A percentile compares a stretch with the other conserved stretches of the same genome.
Evolutionary conservation across 2,113 vertebrate genomes (phyloP).

Genomic region (Psophia crepitans): DNA sequence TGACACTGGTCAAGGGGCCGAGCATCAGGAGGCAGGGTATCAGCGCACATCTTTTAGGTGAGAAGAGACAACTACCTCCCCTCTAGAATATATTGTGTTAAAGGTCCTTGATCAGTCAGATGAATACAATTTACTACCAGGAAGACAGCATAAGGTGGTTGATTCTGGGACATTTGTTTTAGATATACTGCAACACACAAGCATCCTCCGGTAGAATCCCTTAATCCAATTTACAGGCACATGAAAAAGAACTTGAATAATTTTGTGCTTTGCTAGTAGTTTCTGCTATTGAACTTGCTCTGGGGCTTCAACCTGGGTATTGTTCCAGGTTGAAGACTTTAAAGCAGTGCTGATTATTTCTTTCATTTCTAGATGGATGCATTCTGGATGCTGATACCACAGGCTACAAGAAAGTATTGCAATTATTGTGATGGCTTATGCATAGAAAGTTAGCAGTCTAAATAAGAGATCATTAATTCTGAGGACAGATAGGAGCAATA

Average conservation of each 20-base stretch:
- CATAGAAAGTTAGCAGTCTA: constrained; percentile 5
- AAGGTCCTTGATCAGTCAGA: background rate
- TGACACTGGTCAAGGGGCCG: rapidly evolving
- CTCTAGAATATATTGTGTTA: background rate
- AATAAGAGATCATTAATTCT: constrained; percentile 49
- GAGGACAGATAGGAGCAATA: constrained; percentile 23
- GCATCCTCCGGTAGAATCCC: background rate
- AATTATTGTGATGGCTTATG: constrained; percentile 18
- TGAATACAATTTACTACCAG: background rate
- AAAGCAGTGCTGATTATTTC: background rate
- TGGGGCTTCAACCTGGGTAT: background rate
- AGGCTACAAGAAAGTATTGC: constrained; percentile 5
- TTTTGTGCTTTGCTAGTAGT: background rate
- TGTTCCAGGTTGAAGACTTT: background rate
- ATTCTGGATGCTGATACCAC: constrained; percentile 1
- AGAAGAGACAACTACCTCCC: background rate
- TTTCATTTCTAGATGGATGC: constrained; percentile 18
- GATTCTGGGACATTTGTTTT: background rate
- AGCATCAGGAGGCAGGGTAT: background rate
- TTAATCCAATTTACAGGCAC: background rate
- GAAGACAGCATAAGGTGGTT: background rate
- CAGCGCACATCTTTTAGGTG: rapidly evolving
- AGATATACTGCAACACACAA: background rate
- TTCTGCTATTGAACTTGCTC: background rate
- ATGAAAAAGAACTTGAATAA: constrained; percentile 1